phyloP scores from a whole-genome alignment of 2,888 invertebrate genomes.

The Chrysomela aeneicollis region DNA sequence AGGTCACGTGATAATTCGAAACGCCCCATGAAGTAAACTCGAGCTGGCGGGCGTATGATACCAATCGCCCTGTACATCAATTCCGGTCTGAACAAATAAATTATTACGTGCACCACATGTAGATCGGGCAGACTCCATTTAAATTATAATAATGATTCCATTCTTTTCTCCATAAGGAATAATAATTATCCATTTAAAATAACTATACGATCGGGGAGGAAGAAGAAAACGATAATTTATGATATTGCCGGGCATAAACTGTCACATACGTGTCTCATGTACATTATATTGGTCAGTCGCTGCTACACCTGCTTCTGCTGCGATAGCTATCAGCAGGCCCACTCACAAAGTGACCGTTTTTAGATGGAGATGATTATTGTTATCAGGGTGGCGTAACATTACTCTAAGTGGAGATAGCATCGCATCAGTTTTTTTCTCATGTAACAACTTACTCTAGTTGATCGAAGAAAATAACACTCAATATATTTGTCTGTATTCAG shows the following conservation, averaged over 20 bases:
- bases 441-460: not conserved
- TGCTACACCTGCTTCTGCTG: conserved; percentile 29
- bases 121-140: not conserved
- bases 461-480: too few species aligned
- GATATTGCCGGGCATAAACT: conserved; percentile 26
- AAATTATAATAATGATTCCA: not conserved
- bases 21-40: not conserved
- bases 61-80: not conserved
- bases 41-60: not conserved
- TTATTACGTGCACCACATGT: not conserved
- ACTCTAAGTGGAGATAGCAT: conserved; percentile 3
- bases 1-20: not conserved
- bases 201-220: conserved; percentile 7
- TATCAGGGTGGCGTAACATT: conserved; percentile 27
- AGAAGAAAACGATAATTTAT: conserved; percentile 28
- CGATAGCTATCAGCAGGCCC: conserved; percentile 26
- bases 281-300: conserved; percentile 28
- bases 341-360: conserved; percentile 28
- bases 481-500: too few species aligned
- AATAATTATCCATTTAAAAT: conserved; percentile 5
- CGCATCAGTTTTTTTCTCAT: not conserved
- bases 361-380: conserved; percentile 22
- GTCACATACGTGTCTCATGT: conserved; percentile 31
- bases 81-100: conserved; percentile 1
- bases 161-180: not conserved